Evolutionary conservation across 2,888 invertebrate genomes (phyloP).

Genomic region (Patella caerulea): DNA sequence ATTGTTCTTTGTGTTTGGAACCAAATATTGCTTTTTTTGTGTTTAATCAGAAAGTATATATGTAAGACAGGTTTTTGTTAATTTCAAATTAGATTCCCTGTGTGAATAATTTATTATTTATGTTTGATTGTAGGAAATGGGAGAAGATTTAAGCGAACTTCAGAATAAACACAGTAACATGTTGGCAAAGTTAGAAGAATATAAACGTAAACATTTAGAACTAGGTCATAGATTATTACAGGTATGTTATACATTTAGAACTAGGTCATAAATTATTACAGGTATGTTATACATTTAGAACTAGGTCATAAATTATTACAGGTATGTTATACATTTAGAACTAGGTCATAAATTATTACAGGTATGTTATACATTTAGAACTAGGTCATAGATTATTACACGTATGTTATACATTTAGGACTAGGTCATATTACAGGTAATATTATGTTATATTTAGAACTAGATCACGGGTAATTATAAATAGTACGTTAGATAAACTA

Average conservation of each 20-base stretch:
- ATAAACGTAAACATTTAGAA: conserved; percentile 84
- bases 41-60: not conserved
- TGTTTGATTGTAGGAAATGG: conserved; percentile 74
- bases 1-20: not conserved
- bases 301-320: conserved; percentile 88
- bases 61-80: not conserved
- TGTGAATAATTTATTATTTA: too few relatives aligned
- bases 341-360: conserved; percentile 88
- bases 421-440: conserved; percentile 88
- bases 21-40: not conserved
- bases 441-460: too few relatives aligned
- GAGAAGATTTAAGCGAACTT: conserved; percentile 83
- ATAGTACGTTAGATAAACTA: too few relatives aligned
- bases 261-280: conserved; percentile 80
- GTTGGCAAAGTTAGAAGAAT: conserved; percentile 85
- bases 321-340: conserved; percentile 80
- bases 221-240: conserved; percentile 88
- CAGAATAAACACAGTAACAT: conserved; percentile 87
- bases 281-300: conserved; percentile 80
- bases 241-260: conserved; percentile 73
- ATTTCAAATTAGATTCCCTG: not conserved
- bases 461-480: too few relatives aligned
- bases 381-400: conserved; percentile 80
- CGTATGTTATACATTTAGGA: conserved; percentile 80
- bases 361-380: conserved; percentile 73